Evolutionary conservation across 2,888 invertebrate species (phyloP), one percentile per base, ranked within the genome.

Genomic region (Minunthozetes semirufus): DNA sequence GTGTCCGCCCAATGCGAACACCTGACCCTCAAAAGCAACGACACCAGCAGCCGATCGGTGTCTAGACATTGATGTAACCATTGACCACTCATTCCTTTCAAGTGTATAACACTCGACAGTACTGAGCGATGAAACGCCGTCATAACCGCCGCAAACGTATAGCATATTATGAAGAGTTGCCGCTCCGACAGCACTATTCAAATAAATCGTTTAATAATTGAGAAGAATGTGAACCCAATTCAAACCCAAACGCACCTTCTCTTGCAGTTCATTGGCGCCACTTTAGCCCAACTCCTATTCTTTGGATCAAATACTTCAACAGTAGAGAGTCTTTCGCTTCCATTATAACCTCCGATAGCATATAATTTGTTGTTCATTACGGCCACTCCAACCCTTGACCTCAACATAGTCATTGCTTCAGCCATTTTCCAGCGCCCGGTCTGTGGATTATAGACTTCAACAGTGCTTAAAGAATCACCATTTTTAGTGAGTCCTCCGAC

Each of bases 1-100:
- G 81, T 93, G 93, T 0, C 93, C 93, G 19, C 93, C 94, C 59
- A 93, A 85, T 0, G 90, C 91, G 82, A 90, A 92, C 74, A 92
- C 88, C 80, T 87, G 89, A 48, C 90, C 90, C 82, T 87, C 85
- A 81, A 88, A 86, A 22, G 89, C 87, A 4, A 89, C 88, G 2
- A 90, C 89, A 61, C 89, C 90, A 22, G 89, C 89, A 66, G 90
- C 90, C 80, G 89, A 89, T 56, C 88, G 84, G 80, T 87, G 88
- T 81, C 89, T 89, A 80, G 88, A 87, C 90, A 90, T 90, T 15
- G 87, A 85, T n/a, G 87, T 85, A 63, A 90, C 86, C 80, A 89
- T 87, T 78, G 87, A 87, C 92, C 92, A 92, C 74, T 86, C 86
- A 80, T 90, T 88, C 53, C 86, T 87, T 80, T 87, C 86, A 42